Base-by-base conservation (phyloP, 2,113 vertebrate species). In the Terrapene triunguis region DNA sequence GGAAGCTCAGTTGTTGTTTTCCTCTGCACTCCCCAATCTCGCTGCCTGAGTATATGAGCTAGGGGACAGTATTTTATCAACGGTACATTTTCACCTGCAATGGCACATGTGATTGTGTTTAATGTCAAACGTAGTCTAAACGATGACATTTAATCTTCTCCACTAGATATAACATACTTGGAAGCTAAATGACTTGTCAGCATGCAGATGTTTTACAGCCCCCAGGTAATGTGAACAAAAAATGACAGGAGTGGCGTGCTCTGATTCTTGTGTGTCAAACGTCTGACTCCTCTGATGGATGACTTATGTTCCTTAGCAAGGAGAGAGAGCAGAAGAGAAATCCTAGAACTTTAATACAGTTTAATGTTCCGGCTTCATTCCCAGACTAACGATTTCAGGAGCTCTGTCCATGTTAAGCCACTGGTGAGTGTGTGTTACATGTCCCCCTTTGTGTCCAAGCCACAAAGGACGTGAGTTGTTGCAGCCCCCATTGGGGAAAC, bases 231-330 rank as follows among this genome's bases (percentile, higher is more conserved):
- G 38, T 4, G 35, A 84, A 47, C 17, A 57, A 6, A 74, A 84
- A 78, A 17, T 27, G 3, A 57, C 3, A 14, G 62, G 48, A 54
- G 5, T 47, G 32, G 80, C 54, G 44, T 54, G 11, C 13, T 29
- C 1, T 0, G 22, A 3, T 27, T 29, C 2, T 78, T 80, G 51
- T 14, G 2, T 17, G 25, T 53, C 65, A 88, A 69, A 13, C 17
- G 3, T 19, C 38, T 42, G 0, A 2, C 24, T 6, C 5, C 0
- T 1, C 3, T 38, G 57, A 32, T 16, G 89, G 38, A 38, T 1
- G 35, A 69, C 42, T 62, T 24, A 10, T 35, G 80, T 24, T 51
- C 59, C 38, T 11, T 53, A 47, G 69, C 0, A 0, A 13, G 29
- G 4, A 0, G 0, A 42, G 10, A 14, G 29, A 65, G n/a, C 0